Percentiles rank a stretch among this genome's conserved stretches.
phyloP scores from a whole-genome alignment of 2,113 vertebrate species.

The Varanus salvator region DNA sequence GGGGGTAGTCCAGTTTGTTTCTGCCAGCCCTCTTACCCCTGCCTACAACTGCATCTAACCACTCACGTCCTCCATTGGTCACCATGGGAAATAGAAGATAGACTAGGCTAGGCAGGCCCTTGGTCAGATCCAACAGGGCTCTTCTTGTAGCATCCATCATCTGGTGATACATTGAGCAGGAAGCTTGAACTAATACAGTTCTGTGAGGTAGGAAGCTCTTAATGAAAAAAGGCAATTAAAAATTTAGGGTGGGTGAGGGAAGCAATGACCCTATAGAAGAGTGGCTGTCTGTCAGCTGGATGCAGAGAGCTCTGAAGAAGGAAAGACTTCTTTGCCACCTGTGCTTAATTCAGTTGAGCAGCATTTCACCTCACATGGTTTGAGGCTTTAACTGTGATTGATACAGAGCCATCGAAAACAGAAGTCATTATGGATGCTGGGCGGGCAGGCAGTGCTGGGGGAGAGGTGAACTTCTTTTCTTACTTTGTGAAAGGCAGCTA shows the following conservation, averaged over 20 bases:
- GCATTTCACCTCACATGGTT: conserved; percentile 52
- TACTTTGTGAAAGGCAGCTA: conserved; percentile 46
- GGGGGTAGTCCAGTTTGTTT: no score
- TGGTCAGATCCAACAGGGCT: neutral
- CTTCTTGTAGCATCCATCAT: neutral
- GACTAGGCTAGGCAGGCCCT: neutral
- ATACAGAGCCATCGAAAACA: conserved; percentile 49
- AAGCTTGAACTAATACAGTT: neutral
- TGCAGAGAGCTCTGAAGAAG: neutral
- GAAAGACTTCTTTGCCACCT: conserved; percentile 38
- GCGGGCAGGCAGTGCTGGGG: neutral
- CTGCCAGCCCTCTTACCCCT: no score
- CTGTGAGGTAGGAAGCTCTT: neutral
- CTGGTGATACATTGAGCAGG: neutral
- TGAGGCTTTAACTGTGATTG: conserved; percentile 50
- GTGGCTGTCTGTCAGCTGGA: neutral
- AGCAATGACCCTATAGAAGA: neutral
- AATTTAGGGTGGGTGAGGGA: neutral
- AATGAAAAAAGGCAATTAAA: neutral
- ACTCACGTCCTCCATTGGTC: neutral
- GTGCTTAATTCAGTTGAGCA: conserved; percentile 45
- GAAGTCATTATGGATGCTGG: conserved; percentile 47
- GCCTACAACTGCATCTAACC: no score
- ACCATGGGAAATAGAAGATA: neutral
- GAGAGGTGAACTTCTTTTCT: conserved; percentile 19